Conservation (phyloP, 2,888 invertebrate genomes). For the Aphodius sticticus region DNA sequence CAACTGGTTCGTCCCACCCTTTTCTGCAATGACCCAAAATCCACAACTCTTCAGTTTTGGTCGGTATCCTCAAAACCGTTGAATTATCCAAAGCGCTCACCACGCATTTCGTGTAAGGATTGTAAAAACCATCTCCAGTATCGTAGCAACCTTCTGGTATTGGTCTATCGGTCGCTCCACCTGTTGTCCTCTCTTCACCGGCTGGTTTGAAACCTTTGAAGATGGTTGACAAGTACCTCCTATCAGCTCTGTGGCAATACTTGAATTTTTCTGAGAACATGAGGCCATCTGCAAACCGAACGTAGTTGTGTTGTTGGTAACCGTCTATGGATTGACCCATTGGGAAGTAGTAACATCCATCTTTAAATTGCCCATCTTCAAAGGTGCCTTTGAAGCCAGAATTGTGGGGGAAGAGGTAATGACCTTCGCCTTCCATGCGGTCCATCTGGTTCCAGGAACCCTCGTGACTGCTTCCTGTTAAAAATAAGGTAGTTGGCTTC, state of each 20-base stretch:
- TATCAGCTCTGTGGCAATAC: conserved; percentile 30
- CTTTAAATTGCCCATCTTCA: conserved; percentile 71
- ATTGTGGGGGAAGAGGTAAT: conserved; percentile 66
- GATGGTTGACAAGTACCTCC: conserved; percentile 61
- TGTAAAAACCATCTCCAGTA: conserved; percentile 76
- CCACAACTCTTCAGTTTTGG: conserved; percentile 68
- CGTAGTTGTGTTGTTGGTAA: conserved; percentile 60
- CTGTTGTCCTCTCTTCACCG: conserved; percentile 69
- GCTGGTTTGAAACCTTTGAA: conserved; percentile 70
- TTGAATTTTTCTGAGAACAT: conserved; percentile 28
- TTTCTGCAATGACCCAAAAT: conserved; percentile 71
- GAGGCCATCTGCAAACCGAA: conserved; percentile 29
- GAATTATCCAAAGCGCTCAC: conserved; percentile 57
- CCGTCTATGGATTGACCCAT: conserved; percentile 69
- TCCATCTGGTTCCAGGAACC: conserved; percentile 69
- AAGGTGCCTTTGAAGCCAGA: conserved; percentile 70
- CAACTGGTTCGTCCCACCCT: conserved; percentile 64
- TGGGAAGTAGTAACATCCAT: conserved; percentile 71
- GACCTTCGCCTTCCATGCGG: conserved; percentile 67
- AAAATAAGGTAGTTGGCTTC: conserved; percentile 33
- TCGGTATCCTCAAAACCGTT: conserved; percentile 61
- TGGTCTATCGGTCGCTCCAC: conserved; percentile 64
- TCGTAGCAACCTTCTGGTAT: conserved; percentile 75
- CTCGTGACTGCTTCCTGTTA: conserved; percentile 66
- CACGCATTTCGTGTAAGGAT: conserved; percentile 61